Evolutionary conservation across 2,797 vertebrate species (phyloP).

Genomic region (Trachurus trachurus): DNA sequence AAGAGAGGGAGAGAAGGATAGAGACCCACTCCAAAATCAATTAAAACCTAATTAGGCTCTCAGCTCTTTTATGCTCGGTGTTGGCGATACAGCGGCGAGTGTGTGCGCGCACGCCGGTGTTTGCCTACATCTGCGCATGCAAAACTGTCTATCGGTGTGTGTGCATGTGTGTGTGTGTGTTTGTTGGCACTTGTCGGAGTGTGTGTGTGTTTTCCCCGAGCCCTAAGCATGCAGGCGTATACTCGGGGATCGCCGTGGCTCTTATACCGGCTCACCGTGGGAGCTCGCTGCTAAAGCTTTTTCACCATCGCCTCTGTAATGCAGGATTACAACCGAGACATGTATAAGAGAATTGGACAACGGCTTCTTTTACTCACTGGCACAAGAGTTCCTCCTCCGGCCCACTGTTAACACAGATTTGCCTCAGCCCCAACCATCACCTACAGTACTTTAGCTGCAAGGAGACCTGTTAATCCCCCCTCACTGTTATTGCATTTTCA

Average conservation of each 20-base stretch:
- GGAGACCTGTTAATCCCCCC: background rate
- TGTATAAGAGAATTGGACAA: slow-evolving; percentile 58
- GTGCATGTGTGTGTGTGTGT: slow-evolving; percentile 32
- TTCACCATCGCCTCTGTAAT: slow-evolving; percentile 65
- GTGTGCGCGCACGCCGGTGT: slow-evolving; percentile 31
- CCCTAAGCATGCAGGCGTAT: slow-evolving; percentile 53
- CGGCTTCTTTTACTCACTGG: slow-evolving; percentile 31
- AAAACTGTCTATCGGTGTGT: slow-evolving; percentile 1
- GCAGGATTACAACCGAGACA: slow-evolving; percentile 74
- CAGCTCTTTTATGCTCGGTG: slow-evolving; percentile 78
- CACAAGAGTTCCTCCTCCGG: slow-evolving; percentile 24
- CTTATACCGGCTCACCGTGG: slow-evolving; percentile 59
- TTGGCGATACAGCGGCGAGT: slow-evolving; percentile 59
- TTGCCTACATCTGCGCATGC: slow-evolving; percentile 29
- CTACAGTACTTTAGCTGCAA: background rate
- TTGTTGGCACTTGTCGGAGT: slow-evolving; percentile 54
- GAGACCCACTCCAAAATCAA: slow-evolving; percentile 88
- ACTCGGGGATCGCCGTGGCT: slow-evolving; percentile 63
- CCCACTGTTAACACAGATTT: slow-evolving; percentile 10
- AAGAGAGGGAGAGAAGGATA: slow-evolving; percentile 54
- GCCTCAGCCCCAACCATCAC: background rate
- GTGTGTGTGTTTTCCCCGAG: slow-evolving; percentile 67
- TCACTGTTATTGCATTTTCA: background rate
- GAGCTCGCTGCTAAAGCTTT: slow-evolving; percentile 63
- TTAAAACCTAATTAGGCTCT: slow-evolving; percentile 88